Percentiles rank a stretch among this genome's conserved stretches.
These are phyloP conservation scores for Siniperca obscura DNA, from an alignment of 2,797 vertebrate species.

Conservation along the genomic window DNA sequence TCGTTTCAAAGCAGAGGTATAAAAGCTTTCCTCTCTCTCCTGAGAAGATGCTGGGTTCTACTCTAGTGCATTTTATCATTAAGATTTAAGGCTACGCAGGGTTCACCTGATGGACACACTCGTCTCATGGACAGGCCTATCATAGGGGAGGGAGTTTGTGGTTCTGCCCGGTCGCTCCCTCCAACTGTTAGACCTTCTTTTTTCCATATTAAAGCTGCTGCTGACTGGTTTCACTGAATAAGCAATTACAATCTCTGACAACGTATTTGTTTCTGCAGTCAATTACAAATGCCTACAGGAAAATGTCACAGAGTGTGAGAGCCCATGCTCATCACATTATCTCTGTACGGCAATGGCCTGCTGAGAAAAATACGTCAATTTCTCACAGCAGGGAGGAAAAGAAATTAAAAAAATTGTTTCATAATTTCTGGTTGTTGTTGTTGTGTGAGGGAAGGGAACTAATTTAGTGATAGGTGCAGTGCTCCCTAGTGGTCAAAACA, in stretches of 20 bases:
- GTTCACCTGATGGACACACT: conserved; percentile 69
- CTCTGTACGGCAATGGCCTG: conserved; percentile 62
- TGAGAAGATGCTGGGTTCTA: conserved; percentile 80
- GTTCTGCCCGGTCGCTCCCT: conserved; percentile 44
- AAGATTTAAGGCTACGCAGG: conserved; percentile 82
- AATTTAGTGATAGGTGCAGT: conserved; percentile 59
- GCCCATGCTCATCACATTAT: conserved; percentile 72
- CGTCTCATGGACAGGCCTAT: conserved; percentile 64
- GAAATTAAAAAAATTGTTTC: neutral
- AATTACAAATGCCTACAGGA: conserved; percentile 69
- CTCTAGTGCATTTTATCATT: conserved; percentile 84
- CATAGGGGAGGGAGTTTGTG: conserved; percentile 51
- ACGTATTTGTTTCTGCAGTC: conserved; percentile 76
- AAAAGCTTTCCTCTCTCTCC: conserved; percentile 77
- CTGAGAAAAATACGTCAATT: conserved; percentile 64
- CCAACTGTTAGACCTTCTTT: conserved; percentile 14
- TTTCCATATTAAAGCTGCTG: conserved; percentile 69
- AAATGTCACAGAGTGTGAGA: conserved; percentile 64
- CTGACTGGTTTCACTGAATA: conserved; percentile 63
- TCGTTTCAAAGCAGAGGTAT: conserved; percentile 83
- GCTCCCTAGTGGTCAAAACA: conserved; percentile 70
- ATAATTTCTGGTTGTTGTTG: conserved; percentile 27
- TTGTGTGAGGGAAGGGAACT: conserved; percentile 27
- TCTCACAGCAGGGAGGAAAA: conserved; percentile 51
- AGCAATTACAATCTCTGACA: conserved; percentile 76